Base-by-base conservation (phyloP, 1,140 invertebrate species). In the Adelges cooleyi region DNA sequence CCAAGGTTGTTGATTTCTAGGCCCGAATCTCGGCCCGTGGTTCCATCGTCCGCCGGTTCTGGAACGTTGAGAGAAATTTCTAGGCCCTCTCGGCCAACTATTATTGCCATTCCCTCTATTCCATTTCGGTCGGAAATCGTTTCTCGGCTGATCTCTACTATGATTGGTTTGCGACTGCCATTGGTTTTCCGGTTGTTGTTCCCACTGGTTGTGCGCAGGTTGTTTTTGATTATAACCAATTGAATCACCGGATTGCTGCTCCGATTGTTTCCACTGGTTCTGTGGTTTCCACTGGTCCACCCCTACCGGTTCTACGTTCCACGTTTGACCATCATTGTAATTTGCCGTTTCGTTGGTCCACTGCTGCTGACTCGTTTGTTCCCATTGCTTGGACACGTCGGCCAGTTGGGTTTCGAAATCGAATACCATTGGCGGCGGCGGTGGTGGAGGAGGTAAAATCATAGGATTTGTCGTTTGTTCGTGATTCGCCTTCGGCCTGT, bases 1-100 rank as follows among this genome's bases (percentile, higher is more conserved):
- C 56, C 56, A 62, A 62, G 38, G 38, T 44, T 29, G 56, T 29
- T 29, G 40, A 62, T 62, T 62, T 42, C 42, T 62, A 2, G 56
- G 56, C 29, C 56, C 56, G 46, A 46, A 62, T 29, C 25, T 22
- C 0, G 56, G 42, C 27, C 42, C 56, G 15, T 33, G 56, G 46
- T 48, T 48, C 56, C 56, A 62, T 33, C 56, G 27, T 46, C 18
- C 22, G 15, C 15, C 18, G 15, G 42, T 40, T 62, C 42, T 62
- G 20, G 56, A 33, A 29, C 5, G 25, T 10, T 20, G 56, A 22
- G 17, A 44, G 40, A 33, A 48, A 48, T 33, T 33, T 62, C 42
- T 48, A 48, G 56, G 18, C 22, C 42, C 42, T 48, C 56, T 46
- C 20, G 54, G 8, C 54, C 54, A 59, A 44, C 44, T 59, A n/a